phyloP scores from a whole-genome alignment of 1,140 invertebrate species.

The Spodoptera frugiperda region DNA sequence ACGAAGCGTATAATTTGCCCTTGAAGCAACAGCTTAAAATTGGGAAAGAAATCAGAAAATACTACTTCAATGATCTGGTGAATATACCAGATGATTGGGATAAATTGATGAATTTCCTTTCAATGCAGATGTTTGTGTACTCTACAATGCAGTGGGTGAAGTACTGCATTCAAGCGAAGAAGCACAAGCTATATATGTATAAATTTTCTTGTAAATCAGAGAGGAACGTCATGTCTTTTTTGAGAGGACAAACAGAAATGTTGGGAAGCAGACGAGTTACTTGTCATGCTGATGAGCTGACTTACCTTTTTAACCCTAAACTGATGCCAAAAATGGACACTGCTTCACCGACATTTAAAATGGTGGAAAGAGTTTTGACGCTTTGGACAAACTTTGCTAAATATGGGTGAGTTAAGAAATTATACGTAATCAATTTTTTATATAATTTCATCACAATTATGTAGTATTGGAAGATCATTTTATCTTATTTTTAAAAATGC shows the following conservation, averaged over 20 bases:
- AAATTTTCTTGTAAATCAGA: slow-evolving; percentile 72
- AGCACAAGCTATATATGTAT: slow-evolving; percentile 58
- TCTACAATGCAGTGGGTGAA: slow-evolving; percentile 54
- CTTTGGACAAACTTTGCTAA: slow-evolving; percentile 89
- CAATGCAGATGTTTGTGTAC: slow-evolving; percentile 45
- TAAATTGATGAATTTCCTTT: slow-evolving; percentile 42
- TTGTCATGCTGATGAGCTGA: slow-evolving; percentile 87
- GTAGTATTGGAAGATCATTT: no score
- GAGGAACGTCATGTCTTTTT: slow-evolving; percentile 72
- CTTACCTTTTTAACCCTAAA: slow-evolving; percentile 85
- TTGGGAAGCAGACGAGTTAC: slow-evolving; percentile 45
- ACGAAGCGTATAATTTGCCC: slow-evolving; percentile 31
- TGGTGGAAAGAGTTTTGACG: slow-evolving; percentile 42
- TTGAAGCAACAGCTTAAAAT: slow-evolving; percentile 50
- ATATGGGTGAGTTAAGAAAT: slow-evolving; percentile 46
- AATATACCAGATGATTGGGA: slow-evolving; percentile 49
- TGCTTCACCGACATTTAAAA: slow-evolving; percentile 30
- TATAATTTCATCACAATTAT: no score
- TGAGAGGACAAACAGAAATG: slow-evolving; percentile 33
- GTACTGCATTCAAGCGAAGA: slow-evolving; percentile 41
- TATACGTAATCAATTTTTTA: no score
- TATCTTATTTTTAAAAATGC: no score
- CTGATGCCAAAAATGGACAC: slow-evolving; percentile 46
- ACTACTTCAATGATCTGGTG: slow-evolving; percentile 48
- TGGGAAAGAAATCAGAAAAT: slow-evolving; percentile 53